phyloP scores from a whole-genome alignment of 1,140 invertebrate species.

The Heterodera carotae region DNA sequence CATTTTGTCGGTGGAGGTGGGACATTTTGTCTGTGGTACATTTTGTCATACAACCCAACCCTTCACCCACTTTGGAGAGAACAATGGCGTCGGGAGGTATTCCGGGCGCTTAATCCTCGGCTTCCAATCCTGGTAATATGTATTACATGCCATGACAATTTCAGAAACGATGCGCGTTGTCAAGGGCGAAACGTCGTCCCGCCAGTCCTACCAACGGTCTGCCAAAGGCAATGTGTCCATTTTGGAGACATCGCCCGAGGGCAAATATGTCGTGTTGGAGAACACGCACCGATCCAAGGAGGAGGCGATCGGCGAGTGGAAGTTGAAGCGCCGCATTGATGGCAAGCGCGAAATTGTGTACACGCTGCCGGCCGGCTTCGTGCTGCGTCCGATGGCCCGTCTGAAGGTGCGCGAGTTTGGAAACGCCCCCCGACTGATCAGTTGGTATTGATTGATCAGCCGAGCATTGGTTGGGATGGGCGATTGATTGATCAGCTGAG shows the following conservation, averaged over 20 bases:
- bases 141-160: slow-evolving; percentile 21
- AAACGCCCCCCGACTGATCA: too few relatives aligned
- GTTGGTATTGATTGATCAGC: too few relatives aligned
- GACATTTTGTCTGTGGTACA: too few relatives aligned
- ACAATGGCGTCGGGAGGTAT: too few relatives aligned
- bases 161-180: slow-evolving; percentile 66
- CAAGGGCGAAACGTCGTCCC: slow-evolving; percentile 69
- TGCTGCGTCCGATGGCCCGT: slow-evolving; percentile 54
- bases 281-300: slow-evolving; percentile 65
- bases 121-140: too few relatives aligned
- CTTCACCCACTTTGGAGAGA: too few relatives aligned
- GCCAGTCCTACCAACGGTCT: slow-evolving; percentile 68
- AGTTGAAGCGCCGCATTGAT: slow-evolving; percentile 62
- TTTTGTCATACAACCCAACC: too few relatives aligned
- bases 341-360: slow-evolving; percentile 63
- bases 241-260: slow-evolving; percentile 65
- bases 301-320: slow-evolving; percentile 63
- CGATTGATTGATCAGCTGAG: too few relatives aligned
- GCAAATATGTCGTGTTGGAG: slow-evolving; percentile 62
- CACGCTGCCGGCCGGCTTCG: slow-evolving; percentile 60
- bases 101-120: too few relatives aligned
- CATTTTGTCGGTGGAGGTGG: too few relatives aligned
- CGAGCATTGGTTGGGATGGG: too few relatives aligned
- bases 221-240: slow-evolving; percentile 68
- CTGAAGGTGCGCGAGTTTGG: slow-evolving; percentile 50